Percentiles rank a stretch among this genome's conserved stretches.
phyloP scores from a whole-genome alignment of 2,113 vertebrate genomes.

The Lipophrys pholis region DNA sequence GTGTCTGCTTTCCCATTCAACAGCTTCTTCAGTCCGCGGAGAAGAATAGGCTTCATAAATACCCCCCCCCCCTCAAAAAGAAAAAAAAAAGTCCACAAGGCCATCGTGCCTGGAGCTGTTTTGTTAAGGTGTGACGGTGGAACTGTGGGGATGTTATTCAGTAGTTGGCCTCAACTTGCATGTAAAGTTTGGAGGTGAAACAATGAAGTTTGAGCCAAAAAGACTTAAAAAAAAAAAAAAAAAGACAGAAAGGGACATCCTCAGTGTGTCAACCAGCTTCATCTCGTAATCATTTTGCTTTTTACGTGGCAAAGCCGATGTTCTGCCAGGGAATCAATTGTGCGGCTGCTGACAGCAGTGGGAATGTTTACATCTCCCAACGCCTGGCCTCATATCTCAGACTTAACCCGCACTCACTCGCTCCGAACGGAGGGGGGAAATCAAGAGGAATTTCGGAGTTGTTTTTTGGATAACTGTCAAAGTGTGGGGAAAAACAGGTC shows the following conservation, averaged over 20 bases:
- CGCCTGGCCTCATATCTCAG: slow-evolving; percentile 71
- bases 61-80: slow-evolving; percentile 1
- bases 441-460: slow-evolving; percentile 80
- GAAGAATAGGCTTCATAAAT: slow-evolving; percentile 55
- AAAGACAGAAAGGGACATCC: slow-evolving; percentile 5
- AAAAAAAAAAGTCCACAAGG: slow-evolving; percentile 26
- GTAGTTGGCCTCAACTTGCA: slow-evolving; percentile 30
- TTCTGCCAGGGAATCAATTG: slow-evolving; percentile 64
- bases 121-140: slow-evolving; percentile 56
- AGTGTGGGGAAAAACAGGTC: slow-evolving; percentile 77
- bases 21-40: slow-evolving; percentile 46
- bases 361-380: slow-evolving; percentile 77
- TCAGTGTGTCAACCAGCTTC: neutral
- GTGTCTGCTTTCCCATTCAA: slow-evolving; percentile 80
- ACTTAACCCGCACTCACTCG: slow-evolving; percentile 72
- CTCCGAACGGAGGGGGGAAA: slow-evolving; percentile 62
- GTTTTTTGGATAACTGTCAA: slow-evolving; percentile 81
- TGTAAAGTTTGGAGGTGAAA: slow-evolving; percentile 25
- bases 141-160: slow-evolving; percentile 29
- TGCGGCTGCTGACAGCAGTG: slow-evolving; percentile 65
- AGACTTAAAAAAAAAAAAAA: no score
- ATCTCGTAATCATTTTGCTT: slow-evolving; percentile 35
- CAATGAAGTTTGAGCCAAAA: slow-evolving; percentile 5
- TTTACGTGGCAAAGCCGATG: slow-evolving; percentile 40
- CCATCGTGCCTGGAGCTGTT: slow-evolving; percentile 42